A percentile compares a stretch with the other conserved stretches of the same genome.
phyloP scores from a whole-genome alignment of 2,113 vertebrate genomes.

The Nibea coibor region DNA sequence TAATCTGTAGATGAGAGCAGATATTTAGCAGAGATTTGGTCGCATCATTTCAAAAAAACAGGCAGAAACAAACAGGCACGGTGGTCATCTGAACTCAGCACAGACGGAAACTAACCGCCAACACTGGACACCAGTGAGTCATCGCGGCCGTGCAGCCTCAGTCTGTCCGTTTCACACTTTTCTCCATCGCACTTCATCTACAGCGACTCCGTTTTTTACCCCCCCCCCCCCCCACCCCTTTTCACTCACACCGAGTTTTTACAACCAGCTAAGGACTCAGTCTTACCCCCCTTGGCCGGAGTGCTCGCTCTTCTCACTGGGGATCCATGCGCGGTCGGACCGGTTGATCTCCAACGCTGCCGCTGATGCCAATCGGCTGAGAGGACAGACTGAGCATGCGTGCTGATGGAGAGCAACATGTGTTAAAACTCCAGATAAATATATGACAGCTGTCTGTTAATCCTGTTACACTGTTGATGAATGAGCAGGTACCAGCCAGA shows the following conservation, averaged over 20 bases:
- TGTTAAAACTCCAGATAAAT: neutral
- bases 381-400: slow-evolving; percentile 68
- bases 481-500: neutral
- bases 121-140: slow-evolving; percentile 44
- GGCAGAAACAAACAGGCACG: neutral
- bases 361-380: slow-evolving; percentile 42
- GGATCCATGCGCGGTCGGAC: slow-evolving; percentile 58
- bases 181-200: slow-evolving; percentile 11
- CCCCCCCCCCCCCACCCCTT: neutral
- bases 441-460: neutral
- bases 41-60: neutral
- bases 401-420: fast-evolving
- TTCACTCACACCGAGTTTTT: neutral
- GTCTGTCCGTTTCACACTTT: slow-evolving; percentile 26
- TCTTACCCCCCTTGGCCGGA: slow-evolving; percentile 62
- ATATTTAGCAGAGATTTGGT: neutral
- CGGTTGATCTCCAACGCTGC: slow-evolving; percentile 43
- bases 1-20: neutral
- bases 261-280: slow-evolving; percentile 7
- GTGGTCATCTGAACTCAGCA: slow-evolving; percentile 1
- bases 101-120: slow-evolving; percentile 5
- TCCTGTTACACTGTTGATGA: too few relatives aligned
- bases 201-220: neutral
- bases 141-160: slow-evolving; percentile 43
- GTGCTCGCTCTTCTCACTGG: slow-evolving; percentile 58